A percentile compares a stretch with the other conserved stretches of the same genome.
Evolutionary conservation across 1,140 invertebrate genomes (phyloP).

Genomic region (Armadillidium nasatum): DNA sequence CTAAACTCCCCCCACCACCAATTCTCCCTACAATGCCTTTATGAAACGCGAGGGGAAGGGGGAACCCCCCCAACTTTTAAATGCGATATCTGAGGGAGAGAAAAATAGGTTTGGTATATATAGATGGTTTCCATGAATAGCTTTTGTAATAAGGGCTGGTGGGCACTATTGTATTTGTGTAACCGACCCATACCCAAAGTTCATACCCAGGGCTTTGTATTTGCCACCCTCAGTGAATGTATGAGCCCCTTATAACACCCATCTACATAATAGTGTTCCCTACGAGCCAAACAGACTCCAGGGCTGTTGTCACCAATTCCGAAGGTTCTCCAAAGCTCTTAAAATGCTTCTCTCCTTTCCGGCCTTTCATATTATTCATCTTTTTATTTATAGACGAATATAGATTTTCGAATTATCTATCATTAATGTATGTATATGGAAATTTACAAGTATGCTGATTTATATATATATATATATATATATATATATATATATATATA

Average conservation of each 20-base stretch:
- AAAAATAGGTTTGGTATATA: background rate
- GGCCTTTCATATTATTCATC: too few relatives aligned
- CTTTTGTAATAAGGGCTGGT: background rate
- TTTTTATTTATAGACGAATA: too few relatives aligned
- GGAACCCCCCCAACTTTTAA: too few relatives aligned
- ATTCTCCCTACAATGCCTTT: background rate
- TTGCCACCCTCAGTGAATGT: background rate
- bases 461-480: too few relatives aligned
- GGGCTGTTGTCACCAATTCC: too few relatives aligned
- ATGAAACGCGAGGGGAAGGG: background rate
- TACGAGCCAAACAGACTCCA: too few relatives aligned
- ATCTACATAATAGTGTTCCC: background rate
- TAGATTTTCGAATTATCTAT: too few relatives aligned
- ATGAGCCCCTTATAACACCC: background rate
- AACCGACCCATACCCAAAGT: background rate
- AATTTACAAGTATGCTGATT: too few relatives aligned
- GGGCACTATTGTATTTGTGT: background rate
- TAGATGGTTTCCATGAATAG: background rate
- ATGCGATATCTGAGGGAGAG: background rate
- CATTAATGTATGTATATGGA: too few relatives aligned
- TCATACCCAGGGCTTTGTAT: background rate
- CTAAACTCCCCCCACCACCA: background rate
- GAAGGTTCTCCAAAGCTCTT: too few relatives aligned
- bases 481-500: too few relatives aligned
- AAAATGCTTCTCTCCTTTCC: too few relatives aligned